These are phyloP conservation scores for Hypotaenidia okinawae DNA, from an alignment of 2,797 vertebrate species.

Conservation along the genomic window DNA sequence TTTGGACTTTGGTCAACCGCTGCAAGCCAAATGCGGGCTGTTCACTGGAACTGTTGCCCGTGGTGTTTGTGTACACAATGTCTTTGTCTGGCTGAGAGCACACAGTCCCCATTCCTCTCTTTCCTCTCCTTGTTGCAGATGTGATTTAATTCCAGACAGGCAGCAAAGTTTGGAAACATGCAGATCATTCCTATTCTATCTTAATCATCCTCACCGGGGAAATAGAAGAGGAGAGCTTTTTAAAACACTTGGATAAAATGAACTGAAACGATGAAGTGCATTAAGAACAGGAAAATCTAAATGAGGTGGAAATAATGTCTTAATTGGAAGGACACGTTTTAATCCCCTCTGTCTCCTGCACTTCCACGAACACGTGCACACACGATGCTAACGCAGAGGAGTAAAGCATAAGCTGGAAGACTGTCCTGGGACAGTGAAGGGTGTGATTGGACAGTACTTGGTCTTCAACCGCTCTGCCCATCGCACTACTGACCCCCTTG, in stretches of 20 bases:
- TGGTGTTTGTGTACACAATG: accelerated
- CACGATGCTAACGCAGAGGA: background rate
- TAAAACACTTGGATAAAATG: slow-evolving; percentile 55
- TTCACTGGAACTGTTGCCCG: background rate
- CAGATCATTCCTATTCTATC: slow-evolving; percentile 59
- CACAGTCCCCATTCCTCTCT: background rate
- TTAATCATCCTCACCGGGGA: slow-evolving; percentile 49
- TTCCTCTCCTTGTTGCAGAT: background rate
- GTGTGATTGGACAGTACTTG: accelerated
- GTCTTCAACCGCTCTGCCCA: background rate
- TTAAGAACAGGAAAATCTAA: slow-evolving; percentile 62
- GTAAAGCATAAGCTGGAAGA: background rate
- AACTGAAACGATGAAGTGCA: slow-evolving; percentile 18
- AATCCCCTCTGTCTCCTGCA: slow-evolving; percentile 36
- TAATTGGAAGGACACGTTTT: slow-evolving; percentile 65
- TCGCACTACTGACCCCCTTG: background rate
- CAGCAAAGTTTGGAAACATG: slow-evolving; percentile 58
- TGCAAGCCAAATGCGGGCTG: background rate
- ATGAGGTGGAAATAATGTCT: slow-evolving; percentile 66
- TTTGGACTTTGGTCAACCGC: background rate
- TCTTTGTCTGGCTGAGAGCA: background rate
- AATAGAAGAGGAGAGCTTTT: slow-evolving; percentile 50
- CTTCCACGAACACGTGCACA: background rate
- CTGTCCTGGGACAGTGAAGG: background rate
- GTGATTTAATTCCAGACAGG: slow-evolving; percentile 57